phyloP scores from a whole-genome alignment of 1,140 invertebrate genomes.

The Paracyclopina nana region DNA sequence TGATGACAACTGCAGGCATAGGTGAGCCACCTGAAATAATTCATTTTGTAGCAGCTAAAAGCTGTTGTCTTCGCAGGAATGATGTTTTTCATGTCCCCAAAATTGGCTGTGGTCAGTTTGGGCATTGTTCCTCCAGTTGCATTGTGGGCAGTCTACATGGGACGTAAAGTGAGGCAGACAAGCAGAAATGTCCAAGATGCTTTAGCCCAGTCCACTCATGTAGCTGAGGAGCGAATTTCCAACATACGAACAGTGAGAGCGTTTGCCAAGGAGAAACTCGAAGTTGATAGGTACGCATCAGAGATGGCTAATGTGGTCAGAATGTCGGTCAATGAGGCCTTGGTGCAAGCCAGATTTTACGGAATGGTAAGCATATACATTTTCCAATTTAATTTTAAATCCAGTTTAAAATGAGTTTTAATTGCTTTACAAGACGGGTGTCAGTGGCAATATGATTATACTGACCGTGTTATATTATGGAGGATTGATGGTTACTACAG shows the following conservation, averaged over 20 bases:
- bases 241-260: slow-evolving; percentile 85
- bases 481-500: slow-evolving; percentile 59
- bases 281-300: slow-evolving; percentile 43
- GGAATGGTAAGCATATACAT: slow-evolving; percentile 42
- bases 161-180: slow-evolving; percentile 4
- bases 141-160: slow-evolving; percentile 42
- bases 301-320: slow-evolving; percentile 51
- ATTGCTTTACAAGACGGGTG: slow-evolving; percentile 43
- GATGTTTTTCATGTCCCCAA: slow-evolving; percentile 65
- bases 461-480: slow-evolving; percentile 84
- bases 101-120: slow-evolving; percentile 61
- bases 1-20: slow-evolving; percentile 62
- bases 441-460: slow-evolving; percentile 77
- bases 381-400: background rate
- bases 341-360: slow-evolving; percentile 71
- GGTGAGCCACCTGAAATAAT: background rate
- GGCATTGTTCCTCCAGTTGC: slow-evolving; percentile 71
- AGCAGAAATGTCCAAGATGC: slow-evolving; percentile 42
- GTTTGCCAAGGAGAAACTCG: slow-evolving; percentile 64
- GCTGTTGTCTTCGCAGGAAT: background rate
- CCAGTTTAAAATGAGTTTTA: slow-evolving; percentile 22
- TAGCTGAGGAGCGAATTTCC: slow-evolving; percentile 75
- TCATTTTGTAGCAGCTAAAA: background rate
- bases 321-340: slow-evolving; percentile 64
- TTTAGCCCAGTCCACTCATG: slow-evolving; percentile 56